These are phyloP conservation scores for Mechanitis mazaeus DNA, from an alignment of 2,888 invertebrate genomes.

Conservation along the genomic window DNA sequence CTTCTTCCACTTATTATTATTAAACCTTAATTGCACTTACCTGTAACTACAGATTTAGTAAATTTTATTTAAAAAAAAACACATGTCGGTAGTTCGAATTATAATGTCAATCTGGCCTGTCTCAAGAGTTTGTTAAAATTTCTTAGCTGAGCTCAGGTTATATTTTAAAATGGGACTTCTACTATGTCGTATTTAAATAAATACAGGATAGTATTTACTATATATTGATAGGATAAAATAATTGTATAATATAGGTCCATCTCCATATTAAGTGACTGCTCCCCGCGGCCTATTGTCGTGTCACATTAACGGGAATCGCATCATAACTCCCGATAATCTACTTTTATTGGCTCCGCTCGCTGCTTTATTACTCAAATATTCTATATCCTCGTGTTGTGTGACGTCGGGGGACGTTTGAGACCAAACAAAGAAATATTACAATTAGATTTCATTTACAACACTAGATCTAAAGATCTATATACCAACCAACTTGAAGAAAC, in stretches of 20 bases:
- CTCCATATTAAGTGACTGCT: conserved; percentile 31
- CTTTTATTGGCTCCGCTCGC: conserved; percentile 70
- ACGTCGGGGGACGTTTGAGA: neutral
- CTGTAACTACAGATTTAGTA: too few relatives aligned
- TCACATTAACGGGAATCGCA: conserved; percentile 71
- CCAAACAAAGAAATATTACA: conserved; percentile 1
- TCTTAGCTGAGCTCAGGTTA: too few relatives aligned
- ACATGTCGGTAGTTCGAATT: too few relatives aligned
- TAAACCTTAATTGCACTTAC: too few relatives aligned
- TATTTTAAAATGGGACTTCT: too few relatives aligned
- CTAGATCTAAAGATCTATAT: too few relatives aligned
- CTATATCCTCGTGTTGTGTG: conserved; percentile 7
- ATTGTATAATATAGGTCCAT: conserved; percentile 9
- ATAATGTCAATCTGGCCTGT: too few relatives aligned
- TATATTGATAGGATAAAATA: conserved; percentile 2
- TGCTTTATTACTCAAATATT: conserved; percentile 46
- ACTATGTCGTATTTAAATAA: too few relatives aligned
- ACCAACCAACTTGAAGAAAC: too few relatives aligned
- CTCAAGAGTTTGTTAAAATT: too few relatives aligned
- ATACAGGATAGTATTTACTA: neutral
- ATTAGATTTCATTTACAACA: neutral
- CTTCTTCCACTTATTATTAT: conserved; percentile 9
- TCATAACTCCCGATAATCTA: conserved; percentile 76
- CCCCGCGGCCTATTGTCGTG: conserved; percentile 66
- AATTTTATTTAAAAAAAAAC: too few relatives aligned